Conservation (phyloP, 2,113 vertebrate genomes). For the Ahaetulla prasina region DNA sequence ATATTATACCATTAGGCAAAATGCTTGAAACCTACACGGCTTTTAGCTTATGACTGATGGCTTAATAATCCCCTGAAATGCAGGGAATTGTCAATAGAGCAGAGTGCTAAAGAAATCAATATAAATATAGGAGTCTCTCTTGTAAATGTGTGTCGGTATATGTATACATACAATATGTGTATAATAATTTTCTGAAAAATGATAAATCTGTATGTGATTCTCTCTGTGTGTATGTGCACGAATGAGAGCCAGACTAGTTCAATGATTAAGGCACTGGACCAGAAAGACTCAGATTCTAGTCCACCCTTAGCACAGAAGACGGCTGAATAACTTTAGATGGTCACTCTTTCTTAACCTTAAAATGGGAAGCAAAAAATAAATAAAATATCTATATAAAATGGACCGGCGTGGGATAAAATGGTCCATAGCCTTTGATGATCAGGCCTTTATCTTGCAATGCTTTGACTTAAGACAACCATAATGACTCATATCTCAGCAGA, state of each 20-base stretch:
- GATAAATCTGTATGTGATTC: neutral
- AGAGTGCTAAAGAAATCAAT: neutral
- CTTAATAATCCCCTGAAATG: neutral
- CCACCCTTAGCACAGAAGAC: neutral
- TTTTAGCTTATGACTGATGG: neutral
- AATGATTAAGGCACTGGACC: neutral
- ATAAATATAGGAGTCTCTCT: neutral
- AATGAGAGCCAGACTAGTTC: neutral
- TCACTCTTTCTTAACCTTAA: neutral
- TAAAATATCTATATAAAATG: neutral
- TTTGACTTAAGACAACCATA: constrained; percentile 9
- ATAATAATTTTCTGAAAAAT: neutral
- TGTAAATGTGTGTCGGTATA: neutral
- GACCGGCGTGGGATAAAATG: neutral
- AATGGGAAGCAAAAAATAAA: neutral
- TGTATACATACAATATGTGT: neutral
- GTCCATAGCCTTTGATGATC: neutral
- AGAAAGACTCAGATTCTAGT: neutral
- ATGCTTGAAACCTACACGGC: neutral
- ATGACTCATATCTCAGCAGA: constrained; percentile 28
- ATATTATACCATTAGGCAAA: neutral
- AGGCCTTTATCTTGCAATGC: neutral
- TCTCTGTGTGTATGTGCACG: neutral
- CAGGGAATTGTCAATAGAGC: neutral
- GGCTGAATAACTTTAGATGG: neutral